Conservation (phyloP, 1,140 invertebrate species). For the Pseudomyrmex pallidus region DNA sequence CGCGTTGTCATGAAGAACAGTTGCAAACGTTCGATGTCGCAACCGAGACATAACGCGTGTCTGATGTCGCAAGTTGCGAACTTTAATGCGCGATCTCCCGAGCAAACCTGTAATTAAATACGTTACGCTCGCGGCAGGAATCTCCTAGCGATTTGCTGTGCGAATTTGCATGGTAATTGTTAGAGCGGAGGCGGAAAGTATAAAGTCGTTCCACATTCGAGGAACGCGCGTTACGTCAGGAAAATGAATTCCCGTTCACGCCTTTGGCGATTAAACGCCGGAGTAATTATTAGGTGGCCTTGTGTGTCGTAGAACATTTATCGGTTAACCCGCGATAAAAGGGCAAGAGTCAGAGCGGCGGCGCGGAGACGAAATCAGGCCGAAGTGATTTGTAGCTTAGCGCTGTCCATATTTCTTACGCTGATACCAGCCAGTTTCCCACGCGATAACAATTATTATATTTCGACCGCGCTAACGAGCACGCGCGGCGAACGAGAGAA, state of each 20-base stretch:
- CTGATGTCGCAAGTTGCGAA: slow-evolving; percentile 7
- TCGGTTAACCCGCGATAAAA: slow-evolving; percentile 70
- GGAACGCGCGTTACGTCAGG: slow-evolving; percentile 32
- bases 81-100: slow-evolving; percentile 5
- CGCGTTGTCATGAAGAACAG: not conserved
- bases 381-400: slow-evolving; percentile 30
- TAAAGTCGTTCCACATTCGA: slow-evolving; percentile 32
- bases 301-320: slow-evolving; percentile 44
- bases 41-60: not conserved
- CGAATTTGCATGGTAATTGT: slow-evolving; percentile 11
- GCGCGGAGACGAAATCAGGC: slow-evolving; percentile 12
- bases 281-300: slow-evolving; percentile 64
- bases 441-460: slow-evolving; percentile 35
- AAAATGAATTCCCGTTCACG: slow-evolving; percentile 73
- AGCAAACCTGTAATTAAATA: slow-evolving; percentile 41
- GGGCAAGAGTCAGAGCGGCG: slow-evolving; percentile 24
- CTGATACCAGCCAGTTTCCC: not conserved
- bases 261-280: slow-evolving; percentile 68
- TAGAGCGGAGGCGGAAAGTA: slow-evolving; percentile 25
- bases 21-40: not conserved
- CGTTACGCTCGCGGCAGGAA: slow-evolving; percentile 31
- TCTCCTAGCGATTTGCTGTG: slow-evolving; percentile 14
- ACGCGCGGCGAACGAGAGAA: not conserved
- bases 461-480: slow-evolving; percentile 4
- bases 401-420: slow-evolving; percentile 30